Conservation (phyloP, 1,140 invertebrate genomes). For the honey bee (Apis mellifera) region Amel_HAv3.1 CM009935.2:3759501-3760000, state of each 20-base stretch:
- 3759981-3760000: background rate
- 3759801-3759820: conserved; percentile 44
- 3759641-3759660: conserved; percentile 62
- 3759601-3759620: conserved; percentile 56
- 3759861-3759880: too few relatives aligned
- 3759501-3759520: conserved; percentile 54
- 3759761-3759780: conserved; percentile 70
- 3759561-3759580: conserved; percentile 14
- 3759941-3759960: background rate
- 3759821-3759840: background rate
- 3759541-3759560: conserved; percentile 16
- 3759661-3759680: conserved; percentile 37
- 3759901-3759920: conserved; percentile 15
- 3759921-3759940: conserved; percentile 32
- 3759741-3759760: conserved; percentile 68
- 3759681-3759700: background rate
- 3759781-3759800: conserved; percentile 68
- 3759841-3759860: background rate
- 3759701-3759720: conserved; percentile 43
- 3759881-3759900: conserved; percentile 54
- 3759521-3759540: conserved; percentile 36
- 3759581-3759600: conserved; percentile 43
- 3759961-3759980: background rate
- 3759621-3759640: conserved; percentile 67
- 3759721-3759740: conserved; percentile 64